Evolutionary conservation across 2,113 vertebrate species (phyloP).

Genomic region (Callithrix jacchus): DNA sequence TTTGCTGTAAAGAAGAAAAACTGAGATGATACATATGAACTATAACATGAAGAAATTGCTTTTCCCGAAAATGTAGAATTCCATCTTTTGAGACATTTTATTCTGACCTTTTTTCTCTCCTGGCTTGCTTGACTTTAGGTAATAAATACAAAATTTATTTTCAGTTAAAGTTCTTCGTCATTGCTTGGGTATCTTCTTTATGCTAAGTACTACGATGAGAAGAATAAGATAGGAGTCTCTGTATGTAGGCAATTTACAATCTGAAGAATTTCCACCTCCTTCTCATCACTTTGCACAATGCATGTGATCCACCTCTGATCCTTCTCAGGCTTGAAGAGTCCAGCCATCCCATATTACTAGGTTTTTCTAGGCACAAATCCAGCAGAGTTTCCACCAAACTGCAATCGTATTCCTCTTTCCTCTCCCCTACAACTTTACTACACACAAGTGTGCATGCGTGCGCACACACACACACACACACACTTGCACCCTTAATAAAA

Average conservation of each 20-base stretch:
- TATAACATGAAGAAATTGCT: neutral
- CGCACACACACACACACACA: neutral
- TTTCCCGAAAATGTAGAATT: neutral
- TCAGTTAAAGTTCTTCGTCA: neutral
- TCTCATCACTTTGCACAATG: neutral
- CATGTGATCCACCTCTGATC: neutral
- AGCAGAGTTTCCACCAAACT: neutral
- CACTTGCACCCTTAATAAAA: neutral
- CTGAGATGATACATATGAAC: neutral
- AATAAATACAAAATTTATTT: neutral
- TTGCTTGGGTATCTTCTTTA: neutral
- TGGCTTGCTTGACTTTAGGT: neutral
- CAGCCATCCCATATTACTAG: neutral
- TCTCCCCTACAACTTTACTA: accelerated
- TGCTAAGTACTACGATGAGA: neutral
- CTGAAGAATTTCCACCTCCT: neutral
- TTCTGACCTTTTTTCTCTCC: neutral
- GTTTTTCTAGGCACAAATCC: neutral
- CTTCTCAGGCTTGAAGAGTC: neutral
- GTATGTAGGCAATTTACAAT: neutral
- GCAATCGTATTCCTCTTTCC: neutral
- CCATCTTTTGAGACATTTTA: neutral
- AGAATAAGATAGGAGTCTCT: neutral
- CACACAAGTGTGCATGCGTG: neutral
- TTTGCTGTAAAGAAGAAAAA: neutral